Evolutionary conservation across 2,113 vertebrate genomes (phyloP), one percentile per base, ranked within the genome.

Genomic region (Pseudopodoces humilis): DNA sequence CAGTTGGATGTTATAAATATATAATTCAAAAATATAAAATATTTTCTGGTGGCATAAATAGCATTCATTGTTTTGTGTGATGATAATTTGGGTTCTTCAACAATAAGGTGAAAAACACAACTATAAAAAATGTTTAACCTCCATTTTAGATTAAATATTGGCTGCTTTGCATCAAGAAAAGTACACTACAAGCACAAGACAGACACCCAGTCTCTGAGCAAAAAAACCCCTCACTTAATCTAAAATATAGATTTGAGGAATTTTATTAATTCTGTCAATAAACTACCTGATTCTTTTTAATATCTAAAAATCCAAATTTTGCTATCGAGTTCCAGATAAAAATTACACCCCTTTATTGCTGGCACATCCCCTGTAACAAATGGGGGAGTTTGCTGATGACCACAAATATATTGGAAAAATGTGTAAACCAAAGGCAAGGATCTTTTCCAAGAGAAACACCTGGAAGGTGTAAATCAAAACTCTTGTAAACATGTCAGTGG

Each of bases 381-480:
- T 82, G 97, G 96, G 95, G 97, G 98, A 97, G 97, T 97, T 97
- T 77, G 95, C 92, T 76, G 92, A 88, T 91, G 98, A 74, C 97
- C 96, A 96, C 96, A 95, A 97, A 97, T 96, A 98, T 95, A 97
- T 97, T 97, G 98, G 97, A 97, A 97, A 96, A 97, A 91, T 16
- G 96, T 98, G 97, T 97, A 96, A 97, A 98, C 96, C 74, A 14
- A 78, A 97, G 88, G 96, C 86, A 15, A 91, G 95, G 96, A 86
- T 90, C 93, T 97, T 97, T 98, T 98, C 98, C 98, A 98, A 95
- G 93, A 94, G 74, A 97, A 98, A 97, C 99, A 99, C 99, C 99
- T 99, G 99, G 98, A 98, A 83, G 98, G 97, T 97, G 98, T 99
- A 99, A 99, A 99, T 99, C 99, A 99, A 96, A 93, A 87, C 82